Base-by-base conservation (phyloP, 2,888 invertebrate species). In the Tipula lateralis region DNA sequence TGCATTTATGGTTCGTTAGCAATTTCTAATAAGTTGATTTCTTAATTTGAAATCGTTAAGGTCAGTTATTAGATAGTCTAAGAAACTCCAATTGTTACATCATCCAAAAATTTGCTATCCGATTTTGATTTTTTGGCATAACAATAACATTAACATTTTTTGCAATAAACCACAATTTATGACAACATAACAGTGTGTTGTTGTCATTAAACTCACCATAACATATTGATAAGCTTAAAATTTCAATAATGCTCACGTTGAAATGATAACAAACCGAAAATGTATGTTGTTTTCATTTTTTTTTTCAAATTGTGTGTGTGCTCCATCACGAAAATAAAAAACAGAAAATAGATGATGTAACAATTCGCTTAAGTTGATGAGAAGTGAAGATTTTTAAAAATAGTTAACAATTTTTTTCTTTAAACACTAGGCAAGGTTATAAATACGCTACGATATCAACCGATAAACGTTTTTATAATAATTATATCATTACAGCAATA, bases 191-290 rank as follows among this genome's bases (percentile, higher is more conserved):
- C 19, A 12, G 4, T 66, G n/a, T n/a, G 9, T 66, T 66, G 66
- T 19, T 66, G 19, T 66, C 66, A 24, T 9, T 24, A 66, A 66
- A 66, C 19, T 66, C 24, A 24, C 66, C 24, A 66, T 1, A 66
- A 66, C 24, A 66, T 9, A 66, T 66, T 66, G 66, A 66, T 66
- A 66, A 66, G 66, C 66, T 7, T 66, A 13, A 66, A 66, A 66
- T 66, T 66, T 66, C 66, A 66, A 66, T 66, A 66, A 66, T 66
- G 12, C 66, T 66, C 66, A 66, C 66, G 66, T 66, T 66, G 66
- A 66, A 66, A 66, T 66, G 66, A 66, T 66, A 66, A 66, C 66
- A 66, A 24, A 24, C 66, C 66, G 66, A 66, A 24, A 66, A 66
- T 66, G 19, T 66, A 66, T 66, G 66, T 66, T 66, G 66, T 66